Base-by-base conservation (phyloP, 1,140 invertebrate genomes). In the Eciton burchellii region DNA sequence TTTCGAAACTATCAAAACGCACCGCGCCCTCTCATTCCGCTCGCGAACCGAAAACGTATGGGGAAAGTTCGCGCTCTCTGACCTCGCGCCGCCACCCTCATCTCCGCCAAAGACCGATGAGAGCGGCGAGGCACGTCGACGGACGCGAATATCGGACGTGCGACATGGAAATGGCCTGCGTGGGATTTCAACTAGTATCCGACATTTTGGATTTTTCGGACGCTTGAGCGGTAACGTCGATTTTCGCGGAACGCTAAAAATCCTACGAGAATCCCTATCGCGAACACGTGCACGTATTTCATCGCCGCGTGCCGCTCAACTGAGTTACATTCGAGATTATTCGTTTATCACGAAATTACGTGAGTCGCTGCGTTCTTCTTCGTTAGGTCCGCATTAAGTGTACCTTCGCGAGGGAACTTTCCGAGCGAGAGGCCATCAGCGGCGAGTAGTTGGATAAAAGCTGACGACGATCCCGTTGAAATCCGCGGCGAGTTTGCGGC, bases 1-100 rank as follows among this genome's bases (percentile, higher is more conserved):
- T 86, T 87, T 87, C 81, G 81, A 86, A 87, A 54, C 63, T 84
- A 87, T 59, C 82, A 84, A 87, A 86, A 87, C 72, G 85, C 85
- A 83, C 68, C 85, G 79, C 73, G 86, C 86, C 73, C 54, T 73
- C 49, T 26, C 41, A n/a, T n/a, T n/a, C 24, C 11, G 65, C 77
- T 19, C 66, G 71, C 71, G 77, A 85, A 76, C 76, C 59, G 71
- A 72, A 65, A 87, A 87, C 72, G 85, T 87, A 84, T 73, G 86
- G 77, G 73, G 86, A 87, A 88, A 88, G 85, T 88, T 87, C 35
- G 52, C 45, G 41, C 59, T 52, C 74, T 65, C 66, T 77, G 45
- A 1, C 47, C 24, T 49, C 65, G 21, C 24, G 49, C 9, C 6
- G 12, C 26, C 66, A 43, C 26, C 54, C 26, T 45, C 11, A 79